These are phyloP conservation scores for Lasioglossum marginatum DNA, from an alignment of 2,888 invertebrate species.

Conservation along the genomic window DNA sequence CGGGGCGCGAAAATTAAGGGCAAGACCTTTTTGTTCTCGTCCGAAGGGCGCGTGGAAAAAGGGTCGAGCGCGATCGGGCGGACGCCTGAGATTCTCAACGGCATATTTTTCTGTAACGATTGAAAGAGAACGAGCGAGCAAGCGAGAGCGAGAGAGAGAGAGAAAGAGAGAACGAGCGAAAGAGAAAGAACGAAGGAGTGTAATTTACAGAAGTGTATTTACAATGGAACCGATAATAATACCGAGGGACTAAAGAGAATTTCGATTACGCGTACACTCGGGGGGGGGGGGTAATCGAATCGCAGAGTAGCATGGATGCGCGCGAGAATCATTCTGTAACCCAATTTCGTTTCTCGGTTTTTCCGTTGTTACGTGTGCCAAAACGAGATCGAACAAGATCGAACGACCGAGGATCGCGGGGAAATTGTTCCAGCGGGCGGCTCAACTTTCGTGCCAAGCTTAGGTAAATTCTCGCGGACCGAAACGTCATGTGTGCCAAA, in stretches of 20 bases:
- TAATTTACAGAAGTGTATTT: slow-evolving; percentile 20
- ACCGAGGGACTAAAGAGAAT: slow-evolving; percentile 17
- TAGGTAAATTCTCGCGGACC: slow-evolving; percentile 49
- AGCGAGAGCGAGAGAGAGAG: slow-evolving; percentile 15
- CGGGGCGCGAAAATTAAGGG: slow-evolving; percentile 63
- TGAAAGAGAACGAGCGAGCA: slow-evolving; percentile 13
- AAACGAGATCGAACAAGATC: neutral
- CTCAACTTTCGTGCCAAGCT: slow-evolving; percentile 68
- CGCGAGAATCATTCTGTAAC: slow-evolving; percentile 13
- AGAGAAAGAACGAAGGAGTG: slow-evolving; percentile 1
- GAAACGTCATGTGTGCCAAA: slow-evolving; percentile 66
- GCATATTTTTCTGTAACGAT: slow-evolving; percentile 66
- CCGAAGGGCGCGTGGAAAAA: slow-evolving; percentile 51
- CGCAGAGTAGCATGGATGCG: slow-evolving; percentile 37
- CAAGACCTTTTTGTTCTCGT: slow-evolving; percentile 61
- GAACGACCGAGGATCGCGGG: slow-evolving; percentile 38
- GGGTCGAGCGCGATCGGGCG: slow-evolving; percentile 54
- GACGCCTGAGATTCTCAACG: slow-evolving; percentile 46
- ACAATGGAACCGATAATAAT: slow-evolving; percentile 29
- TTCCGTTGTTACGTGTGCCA: slow-evolving; percentile 43
- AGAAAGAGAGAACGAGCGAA: slow-evolving; percentile 2
- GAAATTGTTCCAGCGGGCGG: slow-evolving; percentile 48
- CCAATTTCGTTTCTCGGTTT: slow-evolving; percentile 13
- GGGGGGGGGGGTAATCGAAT: slow-evolving; percentile 16
- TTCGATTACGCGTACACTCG: neutral